These are phyloP conservation scores for Cairina moschata DNA, from an alignment of 2,113 vertebrate genomes.

Conservation along the genomic window DNA sequence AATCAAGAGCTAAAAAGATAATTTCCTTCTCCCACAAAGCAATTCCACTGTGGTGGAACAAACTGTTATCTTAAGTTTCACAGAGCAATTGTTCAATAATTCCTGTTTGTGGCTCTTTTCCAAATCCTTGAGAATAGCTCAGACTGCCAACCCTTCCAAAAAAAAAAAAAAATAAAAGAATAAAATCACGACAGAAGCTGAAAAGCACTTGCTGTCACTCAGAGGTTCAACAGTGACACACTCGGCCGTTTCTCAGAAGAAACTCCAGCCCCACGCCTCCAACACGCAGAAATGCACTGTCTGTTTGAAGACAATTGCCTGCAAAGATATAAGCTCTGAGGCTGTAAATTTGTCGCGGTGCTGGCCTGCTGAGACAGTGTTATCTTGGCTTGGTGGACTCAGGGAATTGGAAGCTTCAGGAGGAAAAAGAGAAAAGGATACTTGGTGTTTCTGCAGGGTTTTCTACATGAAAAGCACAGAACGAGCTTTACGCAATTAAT, in stretches of 20 bases:
- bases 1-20: constrained; percentile 84
- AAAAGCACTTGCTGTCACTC: constrained; percentile 74
- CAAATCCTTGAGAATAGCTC: constrained; percentile 82
- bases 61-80: constrained; percentile 91
- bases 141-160: constrained; percentile 73
- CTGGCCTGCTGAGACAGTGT: constrained; percentile 15
- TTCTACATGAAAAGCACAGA: constrained; percentile 5
- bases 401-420: constrained; percentile 57
- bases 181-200: constrained; percentile 66
- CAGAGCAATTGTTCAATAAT: constrained; percentile 94
- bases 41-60: constrained; percentile 90
- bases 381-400: constrained; percentile 44
- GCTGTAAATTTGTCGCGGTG: constrained; percentile 2
- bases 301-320: constrained; percentile 70
- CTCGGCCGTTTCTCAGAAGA: constrained; percentile 51
- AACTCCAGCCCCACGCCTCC: constrained; percentile 47
- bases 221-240: constrained; percentile 39
- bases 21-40: constrained; percentile 87
- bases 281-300: constrained; percentile 45
- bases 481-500: not conserved
- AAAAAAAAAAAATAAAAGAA: constrained; percentile 39
- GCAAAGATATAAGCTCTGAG: constrained; percentile 55
- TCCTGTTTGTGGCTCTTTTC: constrained; percentile 89
- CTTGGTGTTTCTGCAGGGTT: constrained; percentile 28
- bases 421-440: constrained; percentile 22